Conservation (phyloP, 2,797 vertebrate species). For the Enteromius thamalakanensis region DNA sequence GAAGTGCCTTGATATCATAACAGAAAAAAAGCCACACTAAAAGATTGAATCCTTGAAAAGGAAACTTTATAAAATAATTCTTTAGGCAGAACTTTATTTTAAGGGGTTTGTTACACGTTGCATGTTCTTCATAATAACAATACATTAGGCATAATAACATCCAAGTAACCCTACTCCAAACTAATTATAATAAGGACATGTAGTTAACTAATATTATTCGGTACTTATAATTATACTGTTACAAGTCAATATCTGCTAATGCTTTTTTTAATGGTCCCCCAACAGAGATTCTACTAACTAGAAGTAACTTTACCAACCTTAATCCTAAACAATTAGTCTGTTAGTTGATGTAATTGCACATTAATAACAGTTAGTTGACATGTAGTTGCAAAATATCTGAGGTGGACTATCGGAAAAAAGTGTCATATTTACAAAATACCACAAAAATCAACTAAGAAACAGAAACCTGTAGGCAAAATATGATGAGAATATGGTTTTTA, state of each 20-base stretch:
- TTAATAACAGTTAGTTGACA: neutral
- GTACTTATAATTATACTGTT: neutral
- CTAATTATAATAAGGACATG: neutral
- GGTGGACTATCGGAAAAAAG: neutral
- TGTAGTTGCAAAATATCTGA: neutral
- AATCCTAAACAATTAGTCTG: neutral
- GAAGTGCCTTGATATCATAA: neutral
- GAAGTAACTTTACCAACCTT: neutral
- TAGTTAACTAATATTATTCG: neutral
- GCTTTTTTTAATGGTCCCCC: neutral
- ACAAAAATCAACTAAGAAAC: neutral
- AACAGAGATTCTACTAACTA: neutral
- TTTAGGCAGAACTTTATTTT: neutral
- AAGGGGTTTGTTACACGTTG: too few relatives aligned
- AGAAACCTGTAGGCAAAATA: neutral
- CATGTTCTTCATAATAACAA: too few relatives aligned
- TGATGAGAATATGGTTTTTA: neutral
- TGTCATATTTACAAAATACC: neutral
- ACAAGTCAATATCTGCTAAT: neutral
- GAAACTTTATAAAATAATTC: neutral
- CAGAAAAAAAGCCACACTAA: neutral
- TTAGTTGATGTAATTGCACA: too few relatives aligned
- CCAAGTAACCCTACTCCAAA: too few relatives aligned
- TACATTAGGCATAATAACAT: too few relatives aligned
- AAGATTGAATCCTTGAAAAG: neutral